phyloP scores from a whole-genome alignment of 1,140 invertebrate species.

The Drosophila pseudoananassae region DNA sequence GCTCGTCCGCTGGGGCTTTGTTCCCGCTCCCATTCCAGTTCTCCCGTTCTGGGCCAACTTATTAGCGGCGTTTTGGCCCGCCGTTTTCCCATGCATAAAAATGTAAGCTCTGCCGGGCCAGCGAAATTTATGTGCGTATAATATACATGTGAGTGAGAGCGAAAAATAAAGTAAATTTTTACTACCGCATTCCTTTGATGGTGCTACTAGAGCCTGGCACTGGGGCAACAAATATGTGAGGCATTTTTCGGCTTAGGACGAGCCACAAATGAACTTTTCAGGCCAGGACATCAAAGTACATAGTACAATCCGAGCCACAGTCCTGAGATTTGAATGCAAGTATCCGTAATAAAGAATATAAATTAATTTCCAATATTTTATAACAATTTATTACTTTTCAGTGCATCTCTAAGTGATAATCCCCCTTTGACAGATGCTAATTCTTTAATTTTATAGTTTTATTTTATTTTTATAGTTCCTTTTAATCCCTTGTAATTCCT shows the following conservation, averaged over 20 bases:
- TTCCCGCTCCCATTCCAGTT: slow-evolving; percentile 47
- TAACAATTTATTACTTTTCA: too few relatives aligned
- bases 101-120: slow-evolving; percentile 64
- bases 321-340: neutral
- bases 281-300: slow-evolving; percentile 15
- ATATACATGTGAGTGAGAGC: slow-evolving; percentile 58
- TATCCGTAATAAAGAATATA: too few relatives aligned
- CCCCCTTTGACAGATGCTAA: slow-evolving; percentile 12
- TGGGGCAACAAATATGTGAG: slow-evolving; percentile 20
- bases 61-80: slow-evolving; percentile 74
- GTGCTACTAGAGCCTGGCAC: slow-evolving; percentile 4
- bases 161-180: slow-evolving; percentile 69
- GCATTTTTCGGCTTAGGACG: slow-evolving; percentile 66
- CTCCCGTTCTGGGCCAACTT: slow-evolving; percentile 61
- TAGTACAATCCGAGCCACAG: neutral
- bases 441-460: slow-evolving; percentile 11
- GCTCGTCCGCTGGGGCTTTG: slow-evolving; percentile 41
- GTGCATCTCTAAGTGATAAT: neutral
- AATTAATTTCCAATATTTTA: too few relatives aligned
- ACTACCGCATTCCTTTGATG: slow-evolving; percentile 39
- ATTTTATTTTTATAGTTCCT: too few relatives aligned
- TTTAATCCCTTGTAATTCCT: slow-evolving; percentile 8
- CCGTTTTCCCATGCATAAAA: slow-evolving; percentile 75
- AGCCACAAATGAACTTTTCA: slow-evolving; percentile 67
- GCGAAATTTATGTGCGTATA: slow-evolving; percentile 75